Conservation (phyloP, 2,888 invertebrate genomes). For the Sinodicranocentrus sp. region DNA sequence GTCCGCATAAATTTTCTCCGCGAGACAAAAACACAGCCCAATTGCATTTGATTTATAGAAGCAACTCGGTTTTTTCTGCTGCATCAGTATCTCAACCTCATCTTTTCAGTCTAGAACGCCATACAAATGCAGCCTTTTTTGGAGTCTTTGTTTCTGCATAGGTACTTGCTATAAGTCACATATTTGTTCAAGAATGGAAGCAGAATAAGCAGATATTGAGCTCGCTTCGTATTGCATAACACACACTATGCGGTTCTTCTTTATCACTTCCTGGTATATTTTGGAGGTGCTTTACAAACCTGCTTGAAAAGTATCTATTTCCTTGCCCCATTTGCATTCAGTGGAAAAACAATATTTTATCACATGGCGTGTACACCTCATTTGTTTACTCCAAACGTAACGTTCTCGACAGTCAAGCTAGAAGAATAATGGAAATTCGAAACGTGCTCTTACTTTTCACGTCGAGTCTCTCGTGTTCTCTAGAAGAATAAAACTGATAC, state of each 20-base stretch:
- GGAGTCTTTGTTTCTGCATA: too few species aligned
- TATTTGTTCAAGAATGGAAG: too few species aligned
- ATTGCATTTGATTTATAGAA: conserved; percentile 59
- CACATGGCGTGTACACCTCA: conserved; percentile 27
- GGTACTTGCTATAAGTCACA: too few species aligned
- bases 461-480: too few species aligned
- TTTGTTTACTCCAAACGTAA: conserved; percentile 17
- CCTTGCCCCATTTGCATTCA: not conserved
- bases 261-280: conserved; percentile 9
- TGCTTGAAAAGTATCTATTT: not conserved
- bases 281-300: not conserved
- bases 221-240: not conserved
- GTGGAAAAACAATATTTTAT: conserved; percentile 18
- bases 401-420: not conserved
- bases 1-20: conserved; percentile 64
- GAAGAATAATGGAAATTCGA: not conserved
- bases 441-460: too few species aligned
- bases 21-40: conserved; percentile 62
- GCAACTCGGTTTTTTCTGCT: conserved; percentile 9
- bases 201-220: not conserved
- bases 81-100: not conserved
- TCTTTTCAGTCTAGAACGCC: not conserved
- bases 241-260: conserved; percentile 11
- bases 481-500: too few species aligned
- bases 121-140: not conserved